phyloP scores from a whole-genome alignment of 2,888 invertebrate species.

The Maniola hyperantus region DNA sequence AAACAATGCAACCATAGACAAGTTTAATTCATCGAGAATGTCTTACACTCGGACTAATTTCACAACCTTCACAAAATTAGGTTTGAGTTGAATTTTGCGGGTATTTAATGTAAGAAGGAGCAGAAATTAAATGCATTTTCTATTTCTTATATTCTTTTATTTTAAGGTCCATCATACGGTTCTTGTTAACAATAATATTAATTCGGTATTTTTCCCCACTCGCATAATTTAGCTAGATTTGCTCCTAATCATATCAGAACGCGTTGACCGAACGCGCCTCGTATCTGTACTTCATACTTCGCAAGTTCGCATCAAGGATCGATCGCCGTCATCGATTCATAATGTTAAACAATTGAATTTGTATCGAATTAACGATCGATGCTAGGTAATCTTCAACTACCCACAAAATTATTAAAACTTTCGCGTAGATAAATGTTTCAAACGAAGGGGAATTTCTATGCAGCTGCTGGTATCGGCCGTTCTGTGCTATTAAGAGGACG shows the following conservation, averaged over 20 bases:
- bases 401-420: background rate
- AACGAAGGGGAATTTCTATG: slow-evolving; percentile 9
- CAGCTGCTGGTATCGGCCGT: slow-evolving; percentile 30
- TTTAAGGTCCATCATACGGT: background rate
- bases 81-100: slow-evolving; percentile 15
- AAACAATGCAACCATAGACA: slow-evolving; percentile 35
- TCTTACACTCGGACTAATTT: slow-evolving; percentile 11
- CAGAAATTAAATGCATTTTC: slow-evolving; percentile 19
- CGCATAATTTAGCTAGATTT: too few species aligned
- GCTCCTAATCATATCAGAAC: too few species aligned
- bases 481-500: slow-evolving; percentile 53
- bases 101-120: slow-evolving; percentile 18
- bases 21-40: background rate
- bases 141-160: background rate
- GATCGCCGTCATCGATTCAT: too few species aligned
- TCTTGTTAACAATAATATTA: too few species aligned
- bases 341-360: too few species aligned
- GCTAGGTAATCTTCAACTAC: too few species aligned
- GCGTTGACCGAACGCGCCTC: too few species aligned
- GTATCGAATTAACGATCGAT: too few species aligned
- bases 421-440: background rate
- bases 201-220: too few species aligned
- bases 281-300: too few species aligned
- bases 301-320: too few species aligned
- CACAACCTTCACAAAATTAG: slow-evolving; percentile 26